Conservation (phyloP, 2,888 invertebrate genomes). For the Trileptium ribeirensis region DNA sequence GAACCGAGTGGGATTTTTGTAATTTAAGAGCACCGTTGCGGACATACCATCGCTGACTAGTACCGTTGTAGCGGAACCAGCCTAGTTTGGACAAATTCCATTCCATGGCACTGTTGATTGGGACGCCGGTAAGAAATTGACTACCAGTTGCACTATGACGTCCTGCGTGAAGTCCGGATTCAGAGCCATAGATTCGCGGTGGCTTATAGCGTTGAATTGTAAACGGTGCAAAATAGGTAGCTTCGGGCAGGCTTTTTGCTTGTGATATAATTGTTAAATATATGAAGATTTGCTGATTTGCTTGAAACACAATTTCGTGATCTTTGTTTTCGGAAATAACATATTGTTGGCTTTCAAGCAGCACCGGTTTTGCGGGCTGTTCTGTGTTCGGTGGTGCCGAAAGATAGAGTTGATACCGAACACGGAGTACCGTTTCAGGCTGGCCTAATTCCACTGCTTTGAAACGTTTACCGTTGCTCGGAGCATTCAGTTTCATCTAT, state of each 20-base stretch:
- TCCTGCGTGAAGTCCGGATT: neutral
- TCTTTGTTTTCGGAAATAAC: neutral
- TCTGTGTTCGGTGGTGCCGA: too few relatives aligned
- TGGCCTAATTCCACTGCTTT: slow-evolving; percentile 13
- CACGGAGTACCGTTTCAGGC: neutral
- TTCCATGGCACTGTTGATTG: slow-evolving; percentile 38
- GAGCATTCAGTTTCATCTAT: slow-evolving; percentile 31
- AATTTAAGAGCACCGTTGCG: slow-evolving; percentile 44
- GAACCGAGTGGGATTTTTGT: slow-evolving; percentile 46
- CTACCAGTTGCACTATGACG: neutral
- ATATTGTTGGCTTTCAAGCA: neutral
- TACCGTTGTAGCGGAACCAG: slow-evolving; percentile 44
- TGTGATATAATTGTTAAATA: neutral
- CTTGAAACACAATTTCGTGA: neutral
- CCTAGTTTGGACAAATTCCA: slow-evolving; percentile 40
- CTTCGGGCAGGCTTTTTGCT: neutral
- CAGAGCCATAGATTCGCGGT: neutral
- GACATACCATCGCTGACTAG: slow-evolving; percentile 40
- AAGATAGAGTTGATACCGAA: neutral
- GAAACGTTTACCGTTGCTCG: slow-evolving; percentile 32
- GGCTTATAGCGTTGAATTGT: too few relatives aligned
- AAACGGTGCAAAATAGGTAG: neutral
- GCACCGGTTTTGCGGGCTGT: too few relatives aligned
- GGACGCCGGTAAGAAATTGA: slow-evolving; percentile 25
- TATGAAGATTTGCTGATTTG: neutral